Evolutionary conservation across 2,797 vertebrate genomes (phyloP).

Genomic region (Brachyrhaphis roseni): DNA sequence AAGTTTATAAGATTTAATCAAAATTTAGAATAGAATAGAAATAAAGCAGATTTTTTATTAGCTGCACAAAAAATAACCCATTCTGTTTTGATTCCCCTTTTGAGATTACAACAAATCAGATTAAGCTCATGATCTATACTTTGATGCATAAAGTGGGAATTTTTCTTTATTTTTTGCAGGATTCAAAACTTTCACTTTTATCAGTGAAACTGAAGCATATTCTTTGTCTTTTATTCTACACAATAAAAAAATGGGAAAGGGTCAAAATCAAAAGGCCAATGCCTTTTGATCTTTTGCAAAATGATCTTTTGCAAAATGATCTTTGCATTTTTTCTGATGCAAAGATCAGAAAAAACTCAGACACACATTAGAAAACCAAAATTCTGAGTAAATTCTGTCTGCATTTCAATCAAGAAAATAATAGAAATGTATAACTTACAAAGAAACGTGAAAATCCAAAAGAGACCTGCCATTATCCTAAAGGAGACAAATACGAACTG

Average conservation of each 20-base stretch:
- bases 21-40: background rate
- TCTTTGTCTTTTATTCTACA: background rate
- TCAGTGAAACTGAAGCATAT: background rate
- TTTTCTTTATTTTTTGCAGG: background rate
- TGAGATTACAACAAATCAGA: background rate
- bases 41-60: background rate
- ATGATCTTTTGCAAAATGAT: too few species aligned
- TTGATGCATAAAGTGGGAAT: background rate
- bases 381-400: background rate
- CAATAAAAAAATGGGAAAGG: background rate
- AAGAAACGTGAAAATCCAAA: conserved; percentile 13
- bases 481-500: background rate
- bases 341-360: background rate
- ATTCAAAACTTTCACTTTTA: background rate
- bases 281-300: too few species aligned
- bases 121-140: background rate
- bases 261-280: background rate
- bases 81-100: background rate
- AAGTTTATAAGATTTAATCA: background rate
- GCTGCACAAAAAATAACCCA: background rate
- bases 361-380: background rate
- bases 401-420: background rate
- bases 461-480: conserved; percentile 8
- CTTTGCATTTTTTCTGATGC: background rate
- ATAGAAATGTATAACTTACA: conserved; percentile 1